Evolutionary conservation across 2,113 vertebrate genomes (phyloP).

Genomic region (Athene noctua): DNA sequence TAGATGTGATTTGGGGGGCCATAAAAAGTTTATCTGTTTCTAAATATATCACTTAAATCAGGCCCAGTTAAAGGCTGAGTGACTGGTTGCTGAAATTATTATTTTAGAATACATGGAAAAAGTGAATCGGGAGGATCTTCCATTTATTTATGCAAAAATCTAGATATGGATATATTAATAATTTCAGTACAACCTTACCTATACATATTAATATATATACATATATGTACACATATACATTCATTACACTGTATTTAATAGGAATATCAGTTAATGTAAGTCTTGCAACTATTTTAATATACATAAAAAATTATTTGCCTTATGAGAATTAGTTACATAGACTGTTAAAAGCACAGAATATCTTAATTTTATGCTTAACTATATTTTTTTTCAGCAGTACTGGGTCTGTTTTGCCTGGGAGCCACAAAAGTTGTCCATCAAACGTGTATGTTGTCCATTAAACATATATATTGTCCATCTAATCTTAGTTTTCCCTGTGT

Average conservation of each 20-base stretch:
- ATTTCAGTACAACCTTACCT: not conserved
- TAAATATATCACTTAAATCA: not conserved
- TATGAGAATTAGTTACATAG: not conserved
- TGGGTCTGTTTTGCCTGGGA: not conserved
- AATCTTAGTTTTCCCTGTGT: not conserved
- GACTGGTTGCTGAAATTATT: not conserved
- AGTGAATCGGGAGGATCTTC: not conserved
- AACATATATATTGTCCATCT: not conserved
- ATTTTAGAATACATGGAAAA: not conserved
- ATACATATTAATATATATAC: too few species aligned
- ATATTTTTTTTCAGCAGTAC: not conserved
- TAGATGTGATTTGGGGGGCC: not conserved
- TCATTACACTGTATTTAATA: not conserved
- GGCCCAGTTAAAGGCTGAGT: not conserved
- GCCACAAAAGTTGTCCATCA: not conserved
- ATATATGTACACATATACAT: too few species aligned
- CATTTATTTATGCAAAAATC: not conserved
- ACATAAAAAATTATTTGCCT: not conserved
- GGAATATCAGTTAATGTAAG: not conserved
- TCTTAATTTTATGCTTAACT: not conserved
- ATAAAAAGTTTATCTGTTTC: not conserved
- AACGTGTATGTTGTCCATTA: not conserved
- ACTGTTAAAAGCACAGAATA: not conserved
- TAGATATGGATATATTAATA: not conserved
- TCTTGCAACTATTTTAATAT: not conserved